Base-by-base conservation (phyloP, 1,140 invertebrate genomes). In the Anadara kagoshimensis region DNA sequence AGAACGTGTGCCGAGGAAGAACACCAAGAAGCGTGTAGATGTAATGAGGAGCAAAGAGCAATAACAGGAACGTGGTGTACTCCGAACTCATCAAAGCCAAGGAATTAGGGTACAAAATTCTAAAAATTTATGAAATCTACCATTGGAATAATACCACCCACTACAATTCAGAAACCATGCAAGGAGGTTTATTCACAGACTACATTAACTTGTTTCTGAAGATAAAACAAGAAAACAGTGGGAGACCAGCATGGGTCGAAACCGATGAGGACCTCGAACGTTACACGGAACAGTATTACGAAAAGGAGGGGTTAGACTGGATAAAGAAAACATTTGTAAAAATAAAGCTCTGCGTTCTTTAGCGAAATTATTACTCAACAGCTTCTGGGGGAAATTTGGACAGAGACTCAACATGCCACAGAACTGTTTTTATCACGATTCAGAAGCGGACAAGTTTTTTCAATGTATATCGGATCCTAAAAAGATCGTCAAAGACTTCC, bases 11-110 rank as follows among this genome's bases (percentile, higher is more conserved):
- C 64, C 10, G 70, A 64, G n/a, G 41, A 14, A 51, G 24, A 64
- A 56, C 49, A 41, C 36, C 62, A 72, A 24, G 20, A 24, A 22
- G 16, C 24, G 12, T 78, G 71, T 71, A 44, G 4, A 20, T 77
- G 64, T 66, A 44, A 43, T 18, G 67, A 70, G 11, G 49, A 67
- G 2, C 51, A 89, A 44, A 72, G 87, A 41, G 36, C 63, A 0
- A 74, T 90, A 16, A 82, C 58, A 0, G 89, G 89, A 51, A 89
- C 86, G 0, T 90, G 86, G 85, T 82, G 85, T 0, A 77, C 81
- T n/a, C 79, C 85, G 22, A 90, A 79, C 11, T 90, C 7, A 24
- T 62, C 43, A 81, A 85, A 68, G 89, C 90, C 0, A 26, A 87
- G 1, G 57, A 82, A 43, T 69, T 70, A 49, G 87, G 87, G 0